A percentile compares a stretch with the other conserved stretches of the same genome.
Conservation (phyloP, 1,140 invertebrate genomes). For the Helicoverpa armigera region DNA sequence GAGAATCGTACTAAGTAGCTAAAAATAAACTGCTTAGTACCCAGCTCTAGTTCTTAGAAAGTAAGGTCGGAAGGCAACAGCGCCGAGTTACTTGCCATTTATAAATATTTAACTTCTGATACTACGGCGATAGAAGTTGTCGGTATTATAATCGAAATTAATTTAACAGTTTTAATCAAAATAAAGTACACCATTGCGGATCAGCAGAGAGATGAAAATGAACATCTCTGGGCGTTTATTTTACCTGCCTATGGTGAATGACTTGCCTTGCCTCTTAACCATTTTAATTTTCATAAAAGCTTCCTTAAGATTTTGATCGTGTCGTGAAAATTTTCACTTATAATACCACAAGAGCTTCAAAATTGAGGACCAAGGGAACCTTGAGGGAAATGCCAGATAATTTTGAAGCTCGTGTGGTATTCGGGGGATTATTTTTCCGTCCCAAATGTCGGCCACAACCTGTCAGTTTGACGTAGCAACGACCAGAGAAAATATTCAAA, state of each 20-base stretch:
- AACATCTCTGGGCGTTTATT: background rate
- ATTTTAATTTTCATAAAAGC: conserved; percentile 30
- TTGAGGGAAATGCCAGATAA: too few relatives aligned
- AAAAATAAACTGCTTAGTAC: background rate
- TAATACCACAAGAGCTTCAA: too few relatives aligned
- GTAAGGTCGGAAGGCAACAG: background rate
- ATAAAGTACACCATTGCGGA: too few relatives aligned
- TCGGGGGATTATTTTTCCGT: too few relatives aligned
- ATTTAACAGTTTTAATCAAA: too few relatives aligned
- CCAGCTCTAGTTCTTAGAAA: background rate
- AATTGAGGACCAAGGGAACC: too few relatives aligned
- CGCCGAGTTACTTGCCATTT: background rate
- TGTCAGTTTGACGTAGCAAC: too few relatives aligned
- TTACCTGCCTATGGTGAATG: background rate
- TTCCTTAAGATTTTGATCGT: conserved; percentile 26
- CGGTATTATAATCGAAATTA: too few relatives aligned
- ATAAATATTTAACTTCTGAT: background rate
- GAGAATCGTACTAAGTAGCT: background rate
- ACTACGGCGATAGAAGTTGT: too few relatives aligned
- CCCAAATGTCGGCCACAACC: too few relatives aligned
- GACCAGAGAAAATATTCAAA: too few relatives aligned
- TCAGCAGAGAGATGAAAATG: background rate
- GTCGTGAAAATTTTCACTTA: conserved; percentile 3
- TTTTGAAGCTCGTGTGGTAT: too few relatives aligned
- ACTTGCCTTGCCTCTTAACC: background rate